Base-by-base conservation (phyloP, 1,140 invertebrate species). In the Apis laboriosa region DNA sequence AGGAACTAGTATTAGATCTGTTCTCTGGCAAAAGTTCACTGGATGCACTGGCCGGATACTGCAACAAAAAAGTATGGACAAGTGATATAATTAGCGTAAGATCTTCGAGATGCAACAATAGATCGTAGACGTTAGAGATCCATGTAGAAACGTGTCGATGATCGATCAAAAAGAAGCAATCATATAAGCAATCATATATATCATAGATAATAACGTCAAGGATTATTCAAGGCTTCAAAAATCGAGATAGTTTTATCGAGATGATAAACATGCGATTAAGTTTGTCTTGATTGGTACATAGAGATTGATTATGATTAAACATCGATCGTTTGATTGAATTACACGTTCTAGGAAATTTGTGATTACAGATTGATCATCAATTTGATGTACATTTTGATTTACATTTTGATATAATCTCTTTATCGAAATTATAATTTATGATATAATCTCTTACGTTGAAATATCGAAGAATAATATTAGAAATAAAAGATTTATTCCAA, bases 21-120 rank as follows among this genome's bases (percentile, higher is more conserved):
- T 61, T 15, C 55, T 85, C 79, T n/a, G 79, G 66, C 28, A 83
- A 34, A 68, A 80, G 61, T 2, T 88, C 80, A 12, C 76, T 77
- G 49, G 79, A 72, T 19, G 56, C 21, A 1, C 49, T 75, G 9
- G 84, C 78, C n/a, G 87, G 87, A 51, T 86, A 88, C 87, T 88
- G 80, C 28, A 88, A 88, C 74, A 68, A 55, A 68, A 55, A 43
- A 43, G 2, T 60, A 7, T 55, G 0, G 21, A 21, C 4, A 34
- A 0, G 12, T 51, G 24, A 64, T 55, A 21, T 70, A 82, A 77
- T 24, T 58, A 9, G 17, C 43, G 56, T 70, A 70, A 60, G 51
- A 73, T 21, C 21, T n/a, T 11, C 9, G 53, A 51, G 13, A 28
- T 3, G 9, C 24, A n/a, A 15, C 63, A 43, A 12, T 0, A n/a